phyloP scores from a whole-genome alignment of 2,888 invertebrate species.

The Hemicrepidius hirtus region DNA sequence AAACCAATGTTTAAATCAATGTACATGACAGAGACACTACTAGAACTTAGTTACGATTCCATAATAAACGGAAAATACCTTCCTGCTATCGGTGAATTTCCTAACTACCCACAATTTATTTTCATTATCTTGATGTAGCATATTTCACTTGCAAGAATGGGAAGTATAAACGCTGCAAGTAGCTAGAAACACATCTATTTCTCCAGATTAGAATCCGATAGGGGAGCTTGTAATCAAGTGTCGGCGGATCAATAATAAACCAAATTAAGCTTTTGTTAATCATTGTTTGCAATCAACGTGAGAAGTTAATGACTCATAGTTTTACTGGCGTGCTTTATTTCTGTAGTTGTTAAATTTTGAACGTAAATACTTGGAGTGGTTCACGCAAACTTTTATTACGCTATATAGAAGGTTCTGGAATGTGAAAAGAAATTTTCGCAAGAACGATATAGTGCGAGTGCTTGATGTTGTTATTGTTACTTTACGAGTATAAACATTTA shows the following conservation, averaged over 20 bases:
- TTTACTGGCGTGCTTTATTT: slow-evolving; percentile 31
- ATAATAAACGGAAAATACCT: slow-evolving; percentile 4
- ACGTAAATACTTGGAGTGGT: slow-evolving; percentile 18
- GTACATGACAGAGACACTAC: too few relatives aligned
- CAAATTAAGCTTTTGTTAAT: slow-evolving; percentile 34
- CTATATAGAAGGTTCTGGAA: background rate
- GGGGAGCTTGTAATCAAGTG: slow-evolving; percentile 20
- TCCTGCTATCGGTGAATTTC: slow-evolving; percentile 12
- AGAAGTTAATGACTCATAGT: slow-evolving; percentile 43
- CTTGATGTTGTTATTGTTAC: too few relatives aligned
- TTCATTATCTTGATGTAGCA: slow-evolving; percentile 18
- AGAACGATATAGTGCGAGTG: too few relatives aligned
- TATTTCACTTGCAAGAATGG: slow-evolving; percentile 28
- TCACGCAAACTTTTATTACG: slow-evolving; percentile 33
- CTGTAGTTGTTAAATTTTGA: slow-evolving; percentile 24
- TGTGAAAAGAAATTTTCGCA: background rate
- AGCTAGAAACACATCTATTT: slow-evolving; percentile 17
- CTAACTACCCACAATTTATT: slow-evolving; percentile 16
- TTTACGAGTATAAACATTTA: too few relatives aligned
- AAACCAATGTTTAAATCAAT: too few relatives aligned
- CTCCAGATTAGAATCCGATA: slow-evolving; percentile 22
- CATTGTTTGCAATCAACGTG: slow-evolving; percentile 23
- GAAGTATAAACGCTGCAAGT: slow-evolving; percentile 19
- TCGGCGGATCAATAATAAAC: slow-evolving; percentile 27
- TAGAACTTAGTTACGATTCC: slow-evolving; percentile 5